Conservation (phyloP, 2,113 vertebrate genomes). For the Tupaia tana region DNA sequence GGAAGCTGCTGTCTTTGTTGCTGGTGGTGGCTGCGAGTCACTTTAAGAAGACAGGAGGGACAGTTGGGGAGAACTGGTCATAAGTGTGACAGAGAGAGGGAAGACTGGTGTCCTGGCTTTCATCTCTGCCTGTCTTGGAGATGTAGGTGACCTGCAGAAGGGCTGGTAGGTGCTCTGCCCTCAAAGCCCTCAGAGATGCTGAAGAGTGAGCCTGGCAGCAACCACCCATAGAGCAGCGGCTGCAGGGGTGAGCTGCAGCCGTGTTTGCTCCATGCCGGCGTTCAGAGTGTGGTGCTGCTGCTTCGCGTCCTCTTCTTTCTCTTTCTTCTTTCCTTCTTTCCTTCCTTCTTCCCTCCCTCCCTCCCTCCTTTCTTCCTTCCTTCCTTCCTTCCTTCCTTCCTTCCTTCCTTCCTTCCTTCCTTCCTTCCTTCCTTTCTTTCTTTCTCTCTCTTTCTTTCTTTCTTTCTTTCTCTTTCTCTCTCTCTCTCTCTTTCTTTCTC, state of each 20-base stretch:
- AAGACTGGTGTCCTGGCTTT: not conserved
- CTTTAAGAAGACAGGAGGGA: not conserved
- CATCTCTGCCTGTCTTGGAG: not conserved
- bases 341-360: no score
- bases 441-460: no score
- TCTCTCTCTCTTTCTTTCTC: no score
- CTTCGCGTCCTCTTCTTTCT: not conserved
- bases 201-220: not conserved
- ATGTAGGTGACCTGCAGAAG: not conserved
- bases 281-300: not conserved
- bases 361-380: no score
- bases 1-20: not conserved
- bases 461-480: no score
- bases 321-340: no score
- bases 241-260: accelerated
- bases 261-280: accelerated
- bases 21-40: not conserved
- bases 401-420: no score
- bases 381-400: no score
- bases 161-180: not conserved
- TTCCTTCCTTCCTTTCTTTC: no score
- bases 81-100: not conserved
- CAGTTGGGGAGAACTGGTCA: not conserved
- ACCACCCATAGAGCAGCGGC: not conserved
- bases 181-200: not conserved